Percentiles rank a stretch among this genome's conserved stretches.
Evolutionary conservation across 2,888 invertebrate genomes (phyloP).

Genomic region (Prosopocoilus inquinatus): DNA sequence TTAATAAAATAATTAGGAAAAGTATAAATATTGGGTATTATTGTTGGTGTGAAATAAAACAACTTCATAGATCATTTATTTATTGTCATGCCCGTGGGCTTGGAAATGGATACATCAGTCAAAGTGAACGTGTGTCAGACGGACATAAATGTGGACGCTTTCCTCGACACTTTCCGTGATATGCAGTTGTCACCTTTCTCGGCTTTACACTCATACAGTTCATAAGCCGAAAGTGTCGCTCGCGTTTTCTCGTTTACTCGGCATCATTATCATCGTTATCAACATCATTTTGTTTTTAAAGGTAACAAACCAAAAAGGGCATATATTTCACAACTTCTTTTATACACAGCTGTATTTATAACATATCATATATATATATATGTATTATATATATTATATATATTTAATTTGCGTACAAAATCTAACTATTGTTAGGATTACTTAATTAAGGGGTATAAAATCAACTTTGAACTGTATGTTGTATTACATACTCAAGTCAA

Average conservation of each 20-base stretch:
- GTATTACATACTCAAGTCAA: conserved; percentile 36
- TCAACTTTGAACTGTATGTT: conserved; percentile 42
- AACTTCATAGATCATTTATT: conserved; percentile 46
- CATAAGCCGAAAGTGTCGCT: conserved; percentile 22
- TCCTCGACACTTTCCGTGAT: conserved; percentile 46
- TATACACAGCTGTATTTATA: conserved; percentile 1
- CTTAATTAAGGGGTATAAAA: conserved; percentile 14
- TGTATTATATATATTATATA: conserved; percentile 7
- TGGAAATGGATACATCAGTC: conserved; percentile 52
- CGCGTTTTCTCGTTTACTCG: conserved; percentile 5
- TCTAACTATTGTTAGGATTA: conserved; percentile 32
- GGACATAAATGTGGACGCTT: conserved; percentile 49
- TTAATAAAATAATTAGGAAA: no score
- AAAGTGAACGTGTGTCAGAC: conserved; percentile 48
- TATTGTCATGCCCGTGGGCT: conserved; percentile 52
- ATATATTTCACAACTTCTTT: conserved; percentile 1
- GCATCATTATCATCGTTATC: conserved; percentile 3
- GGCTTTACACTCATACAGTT: conserved; percentile 32
- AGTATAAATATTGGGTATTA: neutral
- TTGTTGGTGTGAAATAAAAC: conserved; percentile 4
- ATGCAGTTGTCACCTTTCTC: conserved; percentile 43
- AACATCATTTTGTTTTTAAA: conserved; percentile 2
- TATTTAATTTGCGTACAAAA: conserved; percentile 36
- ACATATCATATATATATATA: conserved; percentile 1
- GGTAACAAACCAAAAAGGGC: conserved; percentile 1